Conservation (phyloP, 2,797 vertebrate genomes). For the Phalloptychus januarius region DNA sequence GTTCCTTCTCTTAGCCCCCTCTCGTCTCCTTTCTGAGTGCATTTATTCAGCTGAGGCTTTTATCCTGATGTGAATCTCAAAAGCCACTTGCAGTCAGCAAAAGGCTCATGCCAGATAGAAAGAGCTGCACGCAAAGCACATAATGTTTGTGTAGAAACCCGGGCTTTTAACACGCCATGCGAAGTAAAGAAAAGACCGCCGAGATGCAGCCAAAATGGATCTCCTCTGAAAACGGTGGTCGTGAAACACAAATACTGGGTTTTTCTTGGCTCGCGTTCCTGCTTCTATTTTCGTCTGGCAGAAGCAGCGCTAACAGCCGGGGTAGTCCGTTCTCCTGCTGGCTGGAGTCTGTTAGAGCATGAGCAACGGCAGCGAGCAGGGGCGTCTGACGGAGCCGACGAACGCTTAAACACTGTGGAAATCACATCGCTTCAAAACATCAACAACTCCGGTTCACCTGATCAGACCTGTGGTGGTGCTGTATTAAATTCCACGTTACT, state of each 20-base stretch:
- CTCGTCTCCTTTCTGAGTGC: conserved; percentile 35
- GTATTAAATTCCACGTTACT: conserved; percentile 46
- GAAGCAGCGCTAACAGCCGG: conserved; percentile 69
- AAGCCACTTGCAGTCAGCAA: conserved; percentile 54
- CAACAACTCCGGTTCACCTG: conserved; percentile 14
- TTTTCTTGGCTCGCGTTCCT: conserved; percentile 65
- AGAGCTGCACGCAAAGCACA: conserved; percentile 16
- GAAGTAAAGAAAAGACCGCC: conserved; percentile 51
- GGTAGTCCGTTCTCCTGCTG: conserved; percentile 69
- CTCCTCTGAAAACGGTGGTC: conserved; percentile 69
- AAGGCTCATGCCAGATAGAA: conserved; percentile 27
- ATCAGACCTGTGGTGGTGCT: background rate
- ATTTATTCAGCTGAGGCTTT: conserved; percentile 63
- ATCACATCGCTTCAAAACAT: conserved; percentile 17
- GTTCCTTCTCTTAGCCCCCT: conserved; percentile 25
- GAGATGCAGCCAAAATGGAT: conserved; percentile 64
- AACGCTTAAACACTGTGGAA: conserved; percentile 10
- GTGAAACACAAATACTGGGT: conserved; percentile 71
- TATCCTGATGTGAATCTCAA: conserved; percentile 57
- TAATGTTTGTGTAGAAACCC: conserved; percentile 52
- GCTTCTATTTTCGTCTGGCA: conserved; percentile 74
- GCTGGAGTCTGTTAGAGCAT: conserved; percentile 55
- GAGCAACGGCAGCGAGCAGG: conserved; percentile 45
- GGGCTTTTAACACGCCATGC: conserved; percentile 41
- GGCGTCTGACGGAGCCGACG: conserved; percentile 33